These are phyloP conservation scores for Pampus argenteus DNA, from an alignment of 2,797 vertebrate genomes.

Conservation along the genomic window DNA sequence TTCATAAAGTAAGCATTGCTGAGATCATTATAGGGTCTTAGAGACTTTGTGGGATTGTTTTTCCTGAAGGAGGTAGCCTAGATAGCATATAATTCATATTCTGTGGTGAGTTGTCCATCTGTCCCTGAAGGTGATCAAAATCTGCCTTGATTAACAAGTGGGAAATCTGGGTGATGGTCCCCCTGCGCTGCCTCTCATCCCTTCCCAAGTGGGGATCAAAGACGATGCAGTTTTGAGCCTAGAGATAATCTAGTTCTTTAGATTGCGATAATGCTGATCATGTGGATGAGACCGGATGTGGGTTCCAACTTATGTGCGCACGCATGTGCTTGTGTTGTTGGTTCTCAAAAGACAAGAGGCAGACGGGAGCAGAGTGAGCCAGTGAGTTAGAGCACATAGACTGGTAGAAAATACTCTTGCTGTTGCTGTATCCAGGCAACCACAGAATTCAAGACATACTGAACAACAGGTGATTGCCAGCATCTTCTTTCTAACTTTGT, in stretches of 20 bases:
- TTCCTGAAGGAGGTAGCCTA: conserved; percentile 38
- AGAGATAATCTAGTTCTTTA: conserved; percentile 82
- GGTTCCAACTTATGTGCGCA: conserved; percentile 17
- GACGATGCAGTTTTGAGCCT: conserved; percentile 81
- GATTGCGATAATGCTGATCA: conserved; percentile 83
- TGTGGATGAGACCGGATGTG: conserved; percentile 59
- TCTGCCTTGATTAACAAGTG: conserved; percentile 81
- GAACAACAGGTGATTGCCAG: conserved; percentile 66
- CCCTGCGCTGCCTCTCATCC: conserved; percentile 68
- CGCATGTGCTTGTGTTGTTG: conserved; percentile 35
- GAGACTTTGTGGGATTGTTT: conserved; percentile 2
- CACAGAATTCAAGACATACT: conserved; percentile 63
- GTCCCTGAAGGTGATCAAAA: conserved; percentile 81
- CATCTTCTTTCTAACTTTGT: conserved; percentile 42
- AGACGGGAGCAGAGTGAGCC: conserved; percentile 51
- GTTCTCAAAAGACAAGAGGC: conserved; percentile 51
- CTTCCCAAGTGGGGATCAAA: conserved; percentile 75
- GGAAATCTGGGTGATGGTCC: conserved; percentile 67
- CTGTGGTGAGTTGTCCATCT: conserved; percentile 79
- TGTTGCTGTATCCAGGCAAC: conserved; percentile 80
- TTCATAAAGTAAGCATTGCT: conserved; percentile 20
- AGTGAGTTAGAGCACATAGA: conserved; percentile 49
- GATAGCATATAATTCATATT: conserved; percentile 27
- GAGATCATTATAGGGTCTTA: conserved; percentile 9
- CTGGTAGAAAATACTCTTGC: conserved; percentile 36